phyloP scores from a whole-genome alignment of 2,888 invertebrate genomes.

The Tolmerus cingulatus region DNA sequence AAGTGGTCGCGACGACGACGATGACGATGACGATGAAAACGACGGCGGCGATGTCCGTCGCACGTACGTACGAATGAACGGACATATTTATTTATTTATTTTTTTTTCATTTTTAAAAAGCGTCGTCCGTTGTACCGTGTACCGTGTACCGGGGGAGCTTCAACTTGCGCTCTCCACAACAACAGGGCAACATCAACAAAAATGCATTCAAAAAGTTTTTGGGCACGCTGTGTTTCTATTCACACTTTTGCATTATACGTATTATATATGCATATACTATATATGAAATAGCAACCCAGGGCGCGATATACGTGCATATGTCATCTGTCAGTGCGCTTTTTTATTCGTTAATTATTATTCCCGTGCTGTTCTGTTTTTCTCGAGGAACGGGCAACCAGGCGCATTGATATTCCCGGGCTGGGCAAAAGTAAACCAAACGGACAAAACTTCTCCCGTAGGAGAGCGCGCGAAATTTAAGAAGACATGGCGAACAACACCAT shows the following conservation, averaged over 20 bases:
- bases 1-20: background rate
- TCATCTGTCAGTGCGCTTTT: constrained; percentile 36
- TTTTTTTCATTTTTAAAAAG: background rate
- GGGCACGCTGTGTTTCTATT: background rate
- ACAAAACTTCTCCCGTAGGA: background rate
- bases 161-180: background rate
- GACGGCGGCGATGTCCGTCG: background rate
- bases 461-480: constrained; percentile 39
- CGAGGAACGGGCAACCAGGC: no score
- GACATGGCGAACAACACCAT: constrained; percentile 26
- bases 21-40: background rate
- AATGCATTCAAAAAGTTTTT: constrained; percentile 13
- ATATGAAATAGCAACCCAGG: background rate
- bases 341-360: constrained; percentile 36
- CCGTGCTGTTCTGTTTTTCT: constrained; percentile 12
- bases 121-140: background rate
- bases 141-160: constrained; percentile 16
- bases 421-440: background rate
- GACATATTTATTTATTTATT: background rate
- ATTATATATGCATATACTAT: background rate
- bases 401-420: background rate
- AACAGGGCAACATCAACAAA: background rate
- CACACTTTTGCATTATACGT: constrained; percentile 8
- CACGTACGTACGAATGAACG: background rate
- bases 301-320: constrained; percentile 14